Conservation (phyloP, 2,888 invertebrate genomes). For the Lasioglossum oenotherae region DNA sequence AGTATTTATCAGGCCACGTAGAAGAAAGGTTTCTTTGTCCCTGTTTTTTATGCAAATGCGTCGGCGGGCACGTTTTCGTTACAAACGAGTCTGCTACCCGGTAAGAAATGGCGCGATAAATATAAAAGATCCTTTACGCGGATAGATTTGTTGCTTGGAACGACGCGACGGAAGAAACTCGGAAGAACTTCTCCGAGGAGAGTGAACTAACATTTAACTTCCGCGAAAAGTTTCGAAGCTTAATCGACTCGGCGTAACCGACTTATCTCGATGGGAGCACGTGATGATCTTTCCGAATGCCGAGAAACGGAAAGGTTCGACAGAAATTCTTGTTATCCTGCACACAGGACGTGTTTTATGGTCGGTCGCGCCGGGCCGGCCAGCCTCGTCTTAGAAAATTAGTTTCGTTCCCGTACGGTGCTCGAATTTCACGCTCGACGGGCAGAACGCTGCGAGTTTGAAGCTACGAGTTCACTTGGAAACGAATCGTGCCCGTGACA, state of each 20-base stretch:
- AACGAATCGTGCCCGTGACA: neutral
- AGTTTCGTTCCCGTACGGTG: neutral
- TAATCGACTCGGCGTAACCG: conserved; percentile 17
- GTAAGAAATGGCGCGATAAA: neutral
- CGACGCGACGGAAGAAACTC: conserved; percentile 14
- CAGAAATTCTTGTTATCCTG: neutral
- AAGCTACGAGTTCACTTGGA: neutral
- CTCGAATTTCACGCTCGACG: neutral
- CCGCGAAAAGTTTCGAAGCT: conserved; percentile 28
- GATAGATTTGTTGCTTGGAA: conserved; percentile 26
- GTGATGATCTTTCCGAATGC: conserved; percentile 25
- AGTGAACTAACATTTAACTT: neutral
- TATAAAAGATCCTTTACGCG: conserved; percentile 29
- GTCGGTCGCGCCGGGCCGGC: neutral
- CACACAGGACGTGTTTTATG: neutral
- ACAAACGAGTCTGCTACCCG: neutral
- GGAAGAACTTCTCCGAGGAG: neutral
- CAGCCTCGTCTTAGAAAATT: conserved; percentile 10
- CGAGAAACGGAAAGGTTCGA: neutral
- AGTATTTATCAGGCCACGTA: conserved; percentile 6
- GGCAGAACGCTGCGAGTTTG: neutral
- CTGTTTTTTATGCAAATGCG: conserved; percentile 16
- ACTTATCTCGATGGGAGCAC: conserved; percentile 35
- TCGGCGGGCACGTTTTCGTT: neutral
- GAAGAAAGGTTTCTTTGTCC: neutral